A percentile compares a stretch with the other conserved stretches of the same genome.
These are phyloP conservation scores for Orthosia gothica DNA, from an alignment of 2,888 invertebrate genomes.

Conservation along the genomic window DNA sequence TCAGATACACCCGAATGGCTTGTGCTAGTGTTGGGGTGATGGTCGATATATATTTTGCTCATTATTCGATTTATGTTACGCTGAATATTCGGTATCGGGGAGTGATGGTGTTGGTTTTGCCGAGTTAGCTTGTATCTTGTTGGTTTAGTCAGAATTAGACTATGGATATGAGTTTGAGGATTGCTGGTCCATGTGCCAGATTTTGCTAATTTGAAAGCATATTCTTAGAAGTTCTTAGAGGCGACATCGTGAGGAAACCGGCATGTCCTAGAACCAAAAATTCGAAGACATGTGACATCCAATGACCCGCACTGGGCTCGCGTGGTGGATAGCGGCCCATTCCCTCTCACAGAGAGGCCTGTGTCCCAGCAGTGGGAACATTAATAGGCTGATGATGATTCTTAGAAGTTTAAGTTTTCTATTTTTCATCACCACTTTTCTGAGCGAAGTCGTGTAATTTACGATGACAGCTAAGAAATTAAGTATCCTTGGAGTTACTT, in stretches of 20 bases:
- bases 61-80: neutral
- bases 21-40: conserved; percentile 39
- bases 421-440: neutral
- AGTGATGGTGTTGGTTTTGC: neutral
- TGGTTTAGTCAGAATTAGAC: neutral
- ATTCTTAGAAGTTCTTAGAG: neutral
- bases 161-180: neutral
- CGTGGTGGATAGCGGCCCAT: too few species aligned
- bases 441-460: neutral
- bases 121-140: neutral
- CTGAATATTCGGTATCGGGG: conserved; percentile 2
- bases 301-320: too few species aligned
- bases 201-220: neutral
- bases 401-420: neutral
- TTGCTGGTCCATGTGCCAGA: too few species aligned
- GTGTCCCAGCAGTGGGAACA: too few species aligned
- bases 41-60: neutral
- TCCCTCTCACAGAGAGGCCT: too few species aligned
- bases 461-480: neutral
- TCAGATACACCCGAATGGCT: conserved; percentile 64
- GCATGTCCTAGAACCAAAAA: too few species aligned
- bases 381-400: too few species aligned
- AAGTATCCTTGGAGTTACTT: too few species aligned
- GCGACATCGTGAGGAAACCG: too few species aligned
- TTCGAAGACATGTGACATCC: too few species aligned